These are phyloP conservation scores for Schizopygopsis pylzovi DNA, from an alignment of 2,797 vertebrate genomes.

Conservation along the genomic window DNA sequence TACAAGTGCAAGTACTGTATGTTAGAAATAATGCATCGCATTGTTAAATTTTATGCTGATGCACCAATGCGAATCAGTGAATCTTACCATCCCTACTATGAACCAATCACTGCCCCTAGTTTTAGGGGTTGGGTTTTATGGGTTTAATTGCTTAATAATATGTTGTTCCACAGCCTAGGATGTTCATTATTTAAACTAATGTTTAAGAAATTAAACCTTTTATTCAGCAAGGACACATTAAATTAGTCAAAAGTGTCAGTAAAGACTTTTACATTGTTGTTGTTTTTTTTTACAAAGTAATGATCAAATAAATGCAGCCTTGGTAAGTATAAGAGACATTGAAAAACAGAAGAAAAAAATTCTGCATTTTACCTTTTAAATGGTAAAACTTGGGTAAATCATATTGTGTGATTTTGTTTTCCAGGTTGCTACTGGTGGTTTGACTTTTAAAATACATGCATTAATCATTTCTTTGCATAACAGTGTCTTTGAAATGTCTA, in stretches of 20 bases:
- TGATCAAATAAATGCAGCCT: background rate
- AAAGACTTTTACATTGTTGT: background rate
- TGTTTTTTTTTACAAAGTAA: background rate
- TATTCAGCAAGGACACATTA: background rate
- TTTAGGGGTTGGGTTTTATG: background rate
- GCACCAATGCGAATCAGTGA: too few species aligned
- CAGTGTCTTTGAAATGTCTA: background rate
- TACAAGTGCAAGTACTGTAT: too few species aligned
- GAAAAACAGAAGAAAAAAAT: background rate
- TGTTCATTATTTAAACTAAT: background rate
- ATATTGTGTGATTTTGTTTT: background rate
- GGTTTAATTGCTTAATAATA: background rate
- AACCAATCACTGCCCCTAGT: background rate
- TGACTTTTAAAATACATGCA: background rate
- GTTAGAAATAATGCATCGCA: too few species aligned
- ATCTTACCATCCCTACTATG: too few species aligned
- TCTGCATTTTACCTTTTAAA: background rate
- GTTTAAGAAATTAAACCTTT: background rate
- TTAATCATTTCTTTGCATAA: constrained; percentile 11
- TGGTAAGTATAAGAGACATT: background rate
- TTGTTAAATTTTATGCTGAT: too few species aligned
- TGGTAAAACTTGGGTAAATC: background rate
- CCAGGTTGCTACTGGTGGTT: background rate
- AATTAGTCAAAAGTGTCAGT: background rate
- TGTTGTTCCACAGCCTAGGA: background rate